Conservation (phyloP, 1,140 invertebrate genomes). For the Musca vetustissima region DNA sequence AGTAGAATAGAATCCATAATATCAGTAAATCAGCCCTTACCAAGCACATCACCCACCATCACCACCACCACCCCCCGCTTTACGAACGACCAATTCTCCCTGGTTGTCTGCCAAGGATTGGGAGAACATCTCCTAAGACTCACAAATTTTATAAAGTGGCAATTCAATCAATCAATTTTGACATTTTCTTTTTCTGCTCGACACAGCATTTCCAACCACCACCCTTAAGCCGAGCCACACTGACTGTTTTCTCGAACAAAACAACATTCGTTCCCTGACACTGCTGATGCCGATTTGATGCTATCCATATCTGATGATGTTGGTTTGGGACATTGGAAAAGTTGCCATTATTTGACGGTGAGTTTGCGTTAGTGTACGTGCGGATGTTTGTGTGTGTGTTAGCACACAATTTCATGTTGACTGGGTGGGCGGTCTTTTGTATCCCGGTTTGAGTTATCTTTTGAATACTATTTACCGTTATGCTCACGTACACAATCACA, state of each 20-base stretch:
- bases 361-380: neutral
- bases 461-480: conserved; percentile 39
- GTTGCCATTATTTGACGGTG: neutral
- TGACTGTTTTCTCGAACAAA: neutral
- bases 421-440: conserved; percentile 1
- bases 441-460: conserved; percentile 14
- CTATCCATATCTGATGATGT: conserved; percentile 17
- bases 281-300: neutral
- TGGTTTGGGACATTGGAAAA: too few relatives aligned
- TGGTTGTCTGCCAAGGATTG: too few relatives aligned
- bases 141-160: conserved; percentile 57
- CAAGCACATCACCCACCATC: conserved; percentile 7
- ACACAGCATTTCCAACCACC: neutral
- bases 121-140: conserved; percentile 53
- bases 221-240: conserved; percentile 6
- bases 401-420: neutral
- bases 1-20: conserved; percentile 37
- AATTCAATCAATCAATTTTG: conserved; percentile 56
- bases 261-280: too few relatives aligned
- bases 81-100: neutral
- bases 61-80: conserved; percentile 8
- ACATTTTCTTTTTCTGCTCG: conserved; percentile 35
- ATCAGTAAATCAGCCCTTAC: conserved; percentile 37
- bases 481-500: conserved; percentile 54
- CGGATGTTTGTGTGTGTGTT: conserved; percentile 6